Conservation (phyloP, 2,113 vertebrate species). For the Gopherus evgoodei region DNA sequence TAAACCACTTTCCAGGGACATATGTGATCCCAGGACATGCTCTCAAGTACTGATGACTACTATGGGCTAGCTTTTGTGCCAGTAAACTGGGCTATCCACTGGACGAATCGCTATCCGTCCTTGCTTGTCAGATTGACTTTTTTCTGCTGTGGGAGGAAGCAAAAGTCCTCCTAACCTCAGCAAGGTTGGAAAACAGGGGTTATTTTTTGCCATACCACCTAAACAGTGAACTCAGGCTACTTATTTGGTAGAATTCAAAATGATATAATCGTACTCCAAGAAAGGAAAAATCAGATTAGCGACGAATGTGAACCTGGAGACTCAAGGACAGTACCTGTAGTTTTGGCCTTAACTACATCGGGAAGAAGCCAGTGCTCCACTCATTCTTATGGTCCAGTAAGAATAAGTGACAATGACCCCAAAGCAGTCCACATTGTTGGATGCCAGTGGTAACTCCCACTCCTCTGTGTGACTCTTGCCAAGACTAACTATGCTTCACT, state of each 20-base stretch:
- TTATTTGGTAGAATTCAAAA: not conserved
- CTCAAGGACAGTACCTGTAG: not conserved
- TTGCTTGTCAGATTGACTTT: not conserved
- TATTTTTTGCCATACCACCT: not conserved
- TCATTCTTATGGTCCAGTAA: not conserved
- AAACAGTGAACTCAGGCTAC: not conserved
- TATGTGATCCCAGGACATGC: fast-evolving
- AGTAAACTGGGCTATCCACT: not conserved
- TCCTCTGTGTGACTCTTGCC: not conserved
- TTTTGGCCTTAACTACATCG: not conserved
- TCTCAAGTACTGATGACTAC: not conserved
- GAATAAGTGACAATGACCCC: not conserved
- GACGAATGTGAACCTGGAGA: not conserved
- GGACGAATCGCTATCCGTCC: not conserved
- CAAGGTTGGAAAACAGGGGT: not conserved
- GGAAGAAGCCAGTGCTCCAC: not conserved
- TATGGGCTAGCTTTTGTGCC: fast-evolving
- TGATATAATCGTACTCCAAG: not conserved
- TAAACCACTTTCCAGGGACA: not conserved
- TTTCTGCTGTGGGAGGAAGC: not conserved
- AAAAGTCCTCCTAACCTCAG: not conserved
- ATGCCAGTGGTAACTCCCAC: not conserved
- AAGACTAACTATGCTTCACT: not conserved
- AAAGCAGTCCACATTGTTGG: not conserved
- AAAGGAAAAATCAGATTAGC: not conserved